These are phyloP conservation scores for Scomberomorus guttatus DNA, from an alignment of 2,797 vertebrate species.

Conservation along the genomic window DNA sequence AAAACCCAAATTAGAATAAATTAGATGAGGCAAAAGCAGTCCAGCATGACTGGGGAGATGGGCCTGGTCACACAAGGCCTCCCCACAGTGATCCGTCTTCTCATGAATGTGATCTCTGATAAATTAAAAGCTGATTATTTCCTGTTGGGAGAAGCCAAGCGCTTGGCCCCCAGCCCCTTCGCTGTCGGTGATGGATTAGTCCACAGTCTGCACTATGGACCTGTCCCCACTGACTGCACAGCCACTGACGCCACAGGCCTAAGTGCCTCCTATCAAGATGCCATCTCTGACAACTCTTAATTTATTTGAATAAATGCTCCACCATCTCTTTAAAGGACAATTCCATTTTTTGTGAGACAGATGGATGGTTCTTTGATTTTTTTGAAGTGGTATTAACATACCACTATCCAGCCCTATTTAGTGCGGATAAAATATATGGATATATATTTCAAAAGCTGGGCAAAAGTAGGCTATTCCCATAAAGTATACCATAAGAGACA, in stretches of 20 bases:
- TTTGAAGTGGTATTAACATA: constrained; percentile 33
- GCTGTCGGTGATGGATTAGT: constrained; percentile 81
- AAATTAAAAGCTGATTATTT: constrained; percentile 89
- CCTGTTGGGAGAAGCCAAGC: constrained; percentile 77
- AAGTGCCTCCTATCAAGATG: constrained; percentile 74
- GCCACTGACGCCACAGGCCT: constrained; percentile 56
- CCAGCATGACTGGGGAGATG: constrained; percentile 58
- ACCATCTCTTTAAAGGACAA: constrained; percentile 63
- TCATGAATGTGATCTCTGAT: constrained; percentile 79
- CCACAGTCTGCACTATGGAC: constrained; percentile 68
- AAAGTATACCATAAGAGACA: neutral
- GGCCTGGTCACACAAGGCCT: constrained; percentile 52
- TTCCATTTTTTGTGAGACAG: constrained; percentile 53
- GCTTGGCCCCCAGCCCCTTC: constrained; percentile 57
- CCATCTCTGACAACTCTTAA: constrained; percentile 71
- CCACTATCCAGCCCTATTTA: constrained; percentile 32
- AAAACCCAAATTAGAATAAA: constrained; percentile 67
- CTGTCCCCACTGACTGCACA: constrained; percentile 76
- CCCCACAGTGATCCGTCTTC: constrained; percentile 69
- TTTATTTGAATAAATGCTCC: constrained; percentile 80
- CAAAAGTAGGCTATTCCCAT: neutral
- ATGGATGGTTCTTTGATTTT: constrained; percentile 69
- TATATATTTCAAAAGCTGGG: constrained; percentile 15
- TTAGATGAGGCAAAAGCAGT: constrained; percentile 48
- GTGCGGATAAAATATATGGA: constrained; percentile 2